Base-by-base conservation (phyloP, 2,888 invertebrate species). In the Agrotis segetum region DNA sequence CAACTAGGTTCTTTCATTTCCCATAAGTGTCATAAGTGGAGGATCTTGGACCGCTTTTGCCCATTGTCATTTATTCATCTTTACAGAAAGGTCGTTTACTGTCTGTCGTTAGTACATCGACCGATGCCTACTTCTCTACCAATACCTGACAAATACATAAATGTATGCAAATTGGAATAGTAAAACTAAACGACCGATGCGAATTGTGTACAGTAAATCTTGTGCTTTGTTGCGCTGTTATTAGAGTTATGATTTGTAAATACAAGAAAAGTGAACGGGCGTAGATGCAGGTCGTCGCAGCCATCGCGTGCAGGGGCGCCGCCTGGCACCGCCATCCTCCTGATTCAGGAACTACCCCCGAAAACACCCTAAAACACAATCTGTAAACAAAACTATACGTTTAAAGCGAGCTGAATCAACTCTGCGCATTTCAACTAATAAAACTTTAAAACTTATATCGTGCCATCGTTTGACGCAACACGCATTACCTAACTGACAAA, bases 251-350 rank as follows among this genome's bases (percentile, higher is more conserved):
- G 88, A 90, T 91, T 91, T 86, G 89, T 88, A 85, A 87, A 87
- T 88, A 84, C 70, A 79, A 82, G 84, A 89, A 79, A 83, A 85
- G 87, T 71, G 70, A 79, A 77, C 66, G 69, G 60, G 81, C 74
- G 87, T 89, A 85, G 95, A 93, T 95, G 94, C 95, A 94, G 88
- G 88, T 67, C 72, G 83, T 71, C 87, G 86, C 79, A 77, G 72
- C 67, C 70, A 92, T 95, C 96, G 95, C 96, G 96, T 96, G 96
- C 93, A 93, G 88, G 87, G 85, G 68, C 84, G 76, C 77, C 73
- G 95, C 96, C 97, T 97, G 97, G 97, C 91, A 97, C 97, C 91
- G 89, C 94, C 95, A 92, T 89, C 92, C 91, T 84, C 92, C 89
- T 88, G 86, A 86, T 89, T 90, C 91, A 91, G 93, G 90, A 93